phyloP scores from a whole-genome alignment of 2,797 vertebrate species.

The Glossophaga mutica region DNA sequence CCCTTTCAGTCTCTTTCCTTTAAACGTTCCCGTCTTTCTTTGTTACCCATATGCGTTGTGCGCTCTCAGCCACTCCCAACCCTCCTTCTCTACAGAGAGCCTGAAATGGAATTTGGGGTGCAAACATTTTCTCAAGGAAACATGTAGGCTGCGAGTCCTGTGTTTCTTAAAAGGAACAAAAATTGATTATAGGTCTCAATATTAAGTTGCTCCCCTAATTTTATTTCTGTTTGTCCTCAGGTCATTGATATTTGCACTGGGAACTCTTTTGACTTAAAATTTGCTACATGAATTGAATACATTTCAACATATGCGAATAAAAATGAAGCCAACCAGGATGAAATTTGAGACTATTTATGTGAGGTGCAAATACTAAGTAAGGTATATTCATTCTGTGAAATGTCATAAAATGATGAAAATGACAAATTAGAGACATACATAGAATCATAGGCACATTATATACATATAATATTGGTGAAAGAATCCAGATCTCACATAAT shows the following conservation, averaged over 20 bases:
- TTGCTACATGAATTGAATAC: neutral
- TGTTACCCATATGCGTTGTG: neutral
- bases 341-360: neutral
- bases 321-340: neutral
- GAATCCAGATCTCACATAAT: neutral
- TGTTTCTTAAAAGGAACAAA: neutral
- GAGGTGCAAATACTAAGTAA: neutral
- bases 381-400: neutral
- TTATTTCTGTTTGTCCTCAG: neutral
- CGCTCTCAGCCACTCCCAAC: accelerated
- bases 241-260: neutral
- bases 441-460: neutral
- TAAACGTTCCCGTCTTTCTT: neutral
- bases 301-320: neutral
- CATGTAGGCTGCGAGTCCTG: neutral
- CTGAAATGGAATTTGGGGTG: neutral
- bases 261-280: neutral
- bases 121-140: neutral
- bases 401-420: neutral
- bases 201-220: neutral
- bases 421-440: neutral
- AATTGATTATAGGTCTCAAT: neutral
- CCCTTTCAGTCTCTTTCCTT: neutral
- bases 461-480: neutral
- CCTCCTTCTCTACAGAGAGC: neutral